Percentiles rank a stretch among this genome's conserved stretches.
phyloP scores from a whole-genome alignment of 30 jellyfish, hydroid and myxozoan genomes.

The Aurelia aurita region DNA sequence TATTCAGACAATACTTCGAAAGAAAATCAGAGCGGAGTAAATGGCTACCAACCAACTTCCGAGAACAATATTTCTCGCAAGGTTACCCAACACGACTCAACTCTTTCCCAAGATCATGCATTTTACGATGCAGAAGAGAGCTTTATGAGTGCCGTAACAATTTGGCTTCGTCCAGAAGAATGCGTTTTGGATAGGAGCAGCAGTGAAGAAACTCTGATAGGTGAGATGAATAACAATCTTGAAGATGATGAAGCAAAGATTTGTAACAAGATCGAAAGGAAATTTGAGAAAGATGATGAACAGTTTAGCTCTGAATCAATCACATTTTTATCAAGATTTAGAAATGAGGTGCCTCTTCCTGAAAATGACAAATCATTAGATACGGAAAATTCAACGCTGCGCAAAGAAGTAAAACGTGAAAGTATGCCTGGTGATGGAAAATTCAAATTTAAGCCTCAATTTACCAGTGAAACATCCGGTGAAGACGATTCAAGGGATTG shows the following conservation, averaged over 20 bases:
- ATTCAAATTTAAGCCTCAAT: not conserved
- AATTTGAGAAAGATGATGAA: conserved; percentile 5
- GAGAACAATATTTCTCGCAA: too few relatives aligned
- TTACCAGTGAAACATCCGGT: not conserved
- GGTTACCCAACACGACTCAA: too few relatives aligned
- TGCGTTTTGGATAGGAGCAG: conserved; percentile 9
- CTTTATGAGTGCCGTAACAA: conserved; percentile 15
- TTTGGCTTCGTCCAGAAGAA: conserved; percentile 45
- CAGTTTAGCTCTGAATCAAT: not conserved
- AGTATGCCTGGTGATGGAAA: not conserved
- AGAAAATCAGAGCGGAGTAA: too few relatives aligned
- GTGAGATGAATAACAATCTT: conserved; percentile 13
- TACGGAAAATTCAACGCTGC: not conserved
- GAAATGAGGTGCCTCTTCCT: not conserved
- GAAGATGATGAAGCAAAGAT: conserved; percentile 18
- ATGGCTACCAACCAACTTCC: too few relatives aligned
- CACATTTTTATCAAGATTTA: not conserved
- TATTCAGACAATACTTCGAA: not conserved
- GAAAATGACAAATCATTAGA: not conserved
- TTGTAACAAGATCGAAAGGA: conserved; percentile 26
- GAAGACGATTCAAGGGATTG: not conserved
- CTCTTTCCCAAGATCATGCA: too few relatives aligned
- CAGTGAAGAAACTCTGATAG: conserved; percentile 63
- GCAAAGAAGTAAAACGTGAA: not conserved
- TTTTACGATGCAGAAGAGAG: conserved; percentile 18